phyloP scores from a whole-genome alignment of 2,113 vertebrate genomes.

The Oncorhynchus mykiss region DNA sequence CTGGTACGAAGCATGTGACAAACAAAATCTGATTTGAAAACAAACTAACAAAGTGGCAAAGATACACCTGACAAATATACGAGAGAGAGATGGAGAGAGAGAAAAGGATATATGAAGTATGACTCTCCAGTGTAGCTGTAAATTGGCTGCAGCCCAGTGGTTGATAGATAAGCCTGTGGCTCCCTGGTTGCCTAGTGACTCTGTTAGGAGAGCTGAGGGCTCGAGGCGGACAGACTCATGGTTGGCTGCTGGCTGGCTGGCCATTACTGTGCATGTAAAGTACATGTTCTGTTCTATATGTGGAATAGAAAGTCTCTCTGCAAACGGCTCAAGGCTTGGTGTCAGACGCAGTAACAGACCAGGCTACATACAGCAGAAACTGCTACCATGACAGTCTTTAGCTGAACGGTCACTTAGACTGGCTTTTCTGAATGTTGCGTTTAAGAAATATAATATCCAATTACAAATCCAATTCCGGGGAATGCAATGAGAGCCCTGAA shows the following conservation, averaged over 20 bases:
- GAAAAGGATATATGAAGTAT: neutral
- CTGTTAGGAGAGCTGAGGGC: neutral
- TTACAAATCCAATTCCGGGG: neutral
- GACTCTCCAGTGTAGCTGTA: neutral
- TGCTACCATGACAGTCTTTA: too few species aligned
- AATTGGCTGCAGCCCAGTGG: neutral
- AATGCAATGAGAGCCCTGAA: neutral
- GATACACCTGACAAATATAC: neutral
- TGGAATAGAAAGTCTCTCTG: too few species aligned
- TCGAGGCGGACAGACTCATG: neutral
- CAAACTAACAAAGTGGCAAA: neutral
- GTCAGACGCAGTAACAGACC: too few species aligned
- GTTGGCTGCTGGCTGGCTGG: neutral
- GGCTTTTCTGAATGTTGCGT: too few species aligned
- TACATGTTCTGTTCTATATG: too few species aligned
- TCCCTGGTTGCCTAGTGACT: conserved; percentile 6
- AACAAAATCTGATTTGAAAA: neutral
- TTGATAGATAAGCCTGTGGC: neutral
- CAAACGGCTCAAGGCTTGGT: too few species aligned
- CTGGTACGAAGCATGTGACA: too few species aligned
- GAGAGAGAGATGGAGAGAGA: neutral
- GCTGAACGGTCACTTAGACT: too few species aligned
- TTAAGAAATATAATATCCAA: neutral
- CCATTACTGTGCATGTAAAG: too few species aligned
- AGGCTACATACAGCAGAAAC: too few species aligned